These are phyloP conservation scores for Chlorodrepanis virens DNA, from an alignment of 2,113 vertebrate species.

Conservation along the genomic window DNA sequence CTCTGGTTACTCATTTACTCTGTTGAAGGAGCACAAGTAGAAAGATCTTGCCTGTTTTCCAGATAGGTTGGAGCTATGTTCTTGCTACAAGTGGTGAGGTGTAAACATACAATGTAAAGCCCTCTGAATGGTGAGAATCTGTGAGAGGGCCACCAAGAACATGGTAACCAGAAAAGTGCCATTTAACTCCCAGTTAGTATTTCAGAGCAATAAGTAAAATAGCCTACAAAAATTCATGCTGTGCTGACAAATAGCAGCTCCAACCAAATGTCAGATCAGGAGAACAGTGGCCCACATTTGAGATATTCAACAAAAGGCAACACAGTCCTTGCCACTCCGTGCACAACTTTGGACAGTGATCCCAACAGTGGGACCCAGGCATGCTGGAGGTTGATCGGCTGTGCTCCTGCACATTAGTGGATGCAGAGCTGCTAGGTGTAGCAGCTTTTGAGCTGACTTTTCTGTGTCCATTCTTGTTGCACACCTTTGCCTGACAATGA, in stretches of 20 bases:
- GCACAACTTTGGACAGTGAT: rapidly evolving
- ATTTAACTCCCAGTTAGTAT: background rate
- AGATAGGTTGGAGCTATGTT: background rate
- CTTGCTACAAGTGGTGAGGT: background rate
- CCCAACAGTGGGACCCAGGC: rapidly evolving
- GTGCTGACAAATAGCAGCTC: background rate
- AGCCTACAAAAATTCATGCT: background rate
- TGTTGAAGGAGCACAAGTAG: background rate
- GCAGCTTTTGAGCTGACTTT: background rate
- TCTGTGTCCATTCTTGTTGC: background rate
- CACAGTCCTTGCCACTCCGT: rapidly evolving
- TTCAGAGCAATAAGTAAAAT: background rate
- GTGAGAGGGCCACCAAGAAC: background rate
- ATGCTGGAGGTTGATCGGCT: background rate
- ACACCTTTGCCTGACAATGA: background rate
- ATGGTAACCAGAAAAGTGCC: background rate
- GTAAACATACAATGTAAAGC: background rate
- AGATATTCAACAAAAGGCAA: background rate
- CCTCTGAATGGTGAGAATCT: background rate
- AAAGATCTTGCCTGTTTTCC: background rate
- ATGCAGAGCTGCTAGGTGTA: rapidly evolving
- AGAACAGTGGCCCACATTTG: rapidly evolving
- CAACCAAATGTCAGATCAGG: background rate
- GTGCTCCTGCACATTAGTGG: background rate
- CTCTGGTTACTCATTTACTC: background rate